Conservation (phyloP, 2,888 invertebrate species). For the Pinctada fucata region DNA sequence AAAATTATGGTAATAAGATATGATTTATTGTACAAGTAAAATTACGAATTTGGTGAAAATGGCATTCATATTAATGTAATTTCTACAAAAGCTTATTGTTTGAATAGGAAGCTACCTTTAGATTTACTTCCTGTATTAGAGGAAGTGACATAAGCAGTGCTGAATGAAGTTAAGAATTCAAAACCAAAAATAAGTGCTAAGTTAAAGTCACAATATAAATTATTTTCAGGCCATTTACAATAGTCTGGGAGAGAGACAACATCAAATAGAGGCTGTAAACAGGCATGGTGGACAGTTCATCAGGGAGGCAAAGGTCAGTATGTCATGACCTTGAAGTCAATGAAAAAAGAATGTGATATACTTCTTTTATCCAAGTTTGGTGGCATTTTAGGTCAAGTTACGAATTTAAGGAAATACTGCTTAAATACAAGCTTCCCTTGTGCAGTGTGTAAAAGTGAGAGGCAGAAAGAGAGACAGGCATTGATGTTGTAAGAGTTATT, state of each 20-base stretch:
- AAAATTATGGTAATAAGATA: too few species aligned
- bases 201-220: not conserved
- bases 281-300: conserved; percentile 96
- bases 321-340: not conserved
- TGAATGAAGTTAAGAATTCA: too few species aligned
- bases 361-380: not conserved
- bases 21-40: not conserved
- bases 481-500: not conserved
- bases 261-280: conserved; percentile 96
- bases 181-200: too few species aligned
- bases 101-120: too few species aligned
- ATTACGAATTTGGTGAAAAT: not conserved
- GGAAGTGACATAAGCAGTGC: too few species aligned
- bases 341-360: not conserved
- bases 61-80: not conserved
- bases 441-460: too few species aligned
- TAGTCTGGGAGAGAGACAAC: conserved; percentile 93
- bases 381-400: not conserved
- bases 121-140: too few species aligned
- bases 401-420: too few species aligned
- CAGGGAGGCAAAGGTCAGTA: conserved; percentile 94
- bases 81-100: not conserved
- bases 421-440: too few species aligned
- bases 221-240: conserved; percentile 89
- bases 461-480: too few species aligned